These are phyloP conservation scores for Threskiornis aethiopicus DNA, from an alignment of 2,797 vertebrate species.

Conservation along the genomic window DNA sequence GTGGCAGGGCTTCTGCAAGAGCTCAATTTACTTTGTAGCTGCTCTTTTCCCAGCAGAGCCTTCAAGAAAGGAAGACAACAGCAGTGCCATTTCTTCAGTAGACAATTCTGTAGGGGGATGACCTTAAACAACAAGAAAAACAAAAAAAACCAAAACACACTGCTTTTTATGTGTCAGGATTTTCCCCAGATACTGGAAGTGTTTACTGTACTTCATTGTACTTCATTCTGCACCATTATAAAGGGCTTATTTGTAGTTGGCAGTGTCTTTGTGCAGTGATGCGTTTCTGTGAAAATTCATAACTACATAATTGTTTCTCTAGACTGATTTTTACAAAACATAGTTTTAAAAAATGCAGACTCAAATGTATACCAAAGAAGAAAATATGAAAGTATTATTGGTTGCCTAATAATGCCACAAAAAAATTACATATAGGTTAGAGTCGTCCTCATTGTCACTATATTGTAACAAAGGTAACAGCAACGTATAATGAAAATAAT, in stretches of 20 bases:
- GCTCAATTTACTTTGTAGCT: not conserved
- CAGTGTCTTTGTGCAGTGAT: not conserved
- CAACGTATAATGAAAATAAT: not conserved
- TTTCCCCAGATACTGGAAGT: not conserved
- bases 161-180: not conserved
- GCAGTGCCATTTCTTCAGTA: not conserved
- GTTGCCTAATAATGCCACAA: not conserved
- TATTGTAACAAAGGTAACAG: not conserved
- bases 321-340: not conserved
- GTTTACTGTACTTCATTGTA: not conserved
- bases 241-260: not conserved
- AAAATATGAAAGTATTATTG: not conserved
- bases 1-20: not conserved
- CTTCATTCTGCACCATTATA: not conserved
- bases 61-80: not conserved
- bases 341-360: not conserved
- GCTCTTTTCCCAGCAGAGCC: not conserved
- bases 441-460: not conserved
- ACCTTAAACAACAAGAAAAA: not conserved
- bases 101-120: not conserved
- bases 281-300: not conserved
- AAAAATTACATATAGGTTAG: not conserved
- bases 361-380: not conserved
- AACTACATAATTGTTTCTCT: not conserved
- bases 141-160: accelerated